phyloP scores from a whole-genome alignment of 2,888 invertebrate species.

The Chironomus riparius region DNA sequence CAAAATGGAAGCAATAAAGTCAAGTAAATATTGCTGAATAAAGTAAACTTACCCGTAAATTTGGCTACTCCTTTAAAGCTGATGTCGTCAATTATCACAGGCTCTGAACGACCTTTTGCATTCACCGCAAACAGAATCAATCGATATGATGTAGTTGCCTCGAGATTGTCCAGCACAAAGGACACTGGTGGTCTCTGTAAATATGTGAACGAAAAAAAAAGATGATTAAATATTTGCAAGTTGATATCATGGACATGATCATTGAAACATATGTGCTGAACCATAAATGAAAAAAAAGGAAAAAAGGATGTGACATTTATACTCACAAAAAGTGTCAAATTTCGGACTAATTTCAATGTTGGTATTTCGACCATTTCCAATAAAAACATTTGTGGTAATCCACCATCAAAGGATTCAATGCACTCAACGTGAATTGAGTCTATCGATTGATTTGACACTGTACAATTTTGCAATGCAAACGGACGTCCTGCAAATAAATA shows the following conservation, averaged over 20 bases:
- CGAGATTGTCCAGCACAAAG: constrained; percentile 46
- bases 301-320: not conserved
- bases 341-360: constrained; percentile 46
- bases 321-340: constrained; percentile 40
- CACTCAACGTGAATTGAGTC: constrained; percentile 79
- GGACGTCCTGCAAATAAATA: constrained; percentile 63
- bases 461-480: constrained; percentile 78
- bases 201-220: not conserved
- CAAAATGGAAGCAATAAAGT: too few species aligned
- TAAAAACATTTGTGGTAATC: constrained; percentile 76
- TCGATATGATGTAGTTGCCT: constrained; percentile 66
- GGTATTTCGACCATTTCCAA: constrained; percentile 70
- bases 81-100: constrained; percentile 72
- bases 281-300: not conserved
- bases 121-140: constrained; percentile 79
- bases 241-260: too few species aligned
- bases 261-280: not conserved
- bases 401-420: constrained; percentile 79
- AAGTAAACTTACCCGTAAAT: constrained; percentile 60
- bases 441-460: constrained; percentile 77
- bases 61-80: constrained; percentile 80
- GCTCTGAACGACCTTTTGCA: constrained; percentile 78
- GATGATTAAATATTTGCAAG: not conserved
- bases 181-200: constrained; percentile 39
- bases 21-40: not conserved